Evolutionary conservation across 2,113 vertebrate genomes (phyloP), one percentile per base, ranked within the genome.

Genomic region (Trematocara zebra): DNA sequence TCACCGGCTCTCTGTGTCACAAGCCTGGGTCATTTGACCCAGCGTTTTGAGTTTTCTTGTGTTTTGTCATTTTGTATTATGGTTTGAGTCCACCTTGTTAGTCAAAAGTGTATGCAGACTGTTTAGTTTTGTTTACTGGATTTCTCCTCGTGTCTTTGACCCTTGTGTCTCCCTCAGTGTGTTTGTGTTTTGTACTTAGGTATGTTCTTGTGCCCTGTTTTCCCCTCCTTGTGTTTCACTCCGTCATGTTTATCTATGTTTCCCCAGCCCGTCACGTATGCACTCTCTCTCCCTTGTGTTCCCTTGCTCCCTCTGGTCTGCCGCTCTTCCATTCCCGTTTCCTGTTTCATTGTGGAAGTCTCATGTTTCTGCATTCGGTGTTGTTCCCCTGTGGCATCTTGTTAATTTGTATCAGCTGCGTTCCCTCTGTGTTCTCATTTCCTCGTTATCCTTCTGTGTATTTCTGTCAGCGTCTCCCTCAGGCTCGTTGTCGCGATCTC

Each of bases 401-500:
- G 54, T 57, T 57, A 57, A 28, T 28, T 57, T 2, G 12, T 28
- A 57, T 57, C 26, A 57, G 54, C 7, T 57, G 12, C 3, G 2
- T 57, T 57, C 54, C 12, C 12, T 15, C 12, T 57, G 26, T 57
- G 54, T 9, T 57, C 4, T 28, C 54, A 57, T 57, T 57, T 57
- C 7, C 54, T 57, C 0, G 2, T 57, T 8, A 57, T 57, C 12
- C 26, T 28, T 57, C 26, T 57, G 26, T 57, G 54, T 3, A 15
- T 57, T 57, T 57, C 28, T 57, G 54, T 57, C 54, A 28, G 7
- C 12, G 3, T 28, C 54, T 57, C 7, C 53, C 23, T 56, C 23
- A 1, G 51, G 52, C 6, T 54, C 0, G 3, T 23, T 23, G 20
- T 54, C 2, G 20, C 0, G 20, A 54, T 12, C 3, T 53, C 51